Evolutionary conservation across 2,797 vertebrate genomes (phyloP).

Genomic region (Manis javanica): DNA sequence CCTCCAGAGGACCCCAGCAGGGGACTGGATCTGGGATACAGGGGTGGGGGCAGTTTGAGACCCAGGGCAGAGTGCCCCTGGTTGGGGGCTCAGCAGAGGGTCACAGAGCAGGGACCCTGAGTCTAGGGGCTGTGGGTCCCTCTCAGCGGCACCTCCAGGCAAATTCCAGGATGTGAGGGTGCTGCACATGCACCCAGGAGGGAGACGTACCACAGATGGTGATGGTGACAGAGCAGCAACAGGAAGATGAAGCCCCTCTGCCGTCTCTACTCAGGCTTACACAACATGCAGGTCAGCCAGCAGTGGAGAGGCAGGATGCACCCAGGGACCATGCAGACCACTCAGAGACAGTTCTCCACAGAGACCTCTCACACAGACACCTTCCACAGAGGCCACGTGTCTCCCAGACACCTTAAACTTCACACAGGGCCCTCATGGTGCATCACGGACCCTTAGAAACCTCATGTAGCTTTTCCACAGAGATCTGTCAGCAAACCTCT

Average conservation of each 20-base stretch:
- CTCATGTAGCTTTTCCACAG: background rate
- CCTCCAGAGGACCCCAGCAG: background rate
- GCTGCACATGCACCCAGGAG: background rate
- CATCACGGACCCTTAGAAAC: background rate
- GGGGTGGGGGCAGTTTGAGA: background rate
- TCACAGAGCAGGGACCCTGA: background rate
- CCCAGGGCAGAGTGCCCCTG: fast-evolving
- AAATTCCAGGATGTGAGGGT: background rate
- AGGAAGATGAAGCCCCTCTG: too few species aligned
- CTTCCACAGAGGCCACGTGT: background rate
- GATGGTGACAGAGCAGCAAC: background rate
- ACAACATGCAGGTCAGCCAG: background rate
- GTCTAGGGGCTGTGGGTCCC: background rate
- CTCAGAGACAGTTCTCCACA: background rate
- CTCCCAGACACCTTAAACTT: background rate
- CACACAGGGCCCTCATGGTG: background rate
- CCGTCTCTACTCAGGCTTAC: too few species aligned
- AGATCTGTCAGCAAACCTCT: background rate
- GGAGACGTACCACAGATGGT: background rate
- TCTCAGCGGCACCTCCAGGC: background rate
- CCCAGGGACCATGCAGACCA: background rate
- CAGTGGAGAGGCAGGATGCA: background rate
- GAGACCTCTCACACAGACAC: background rate
- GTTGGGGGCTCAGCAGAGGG: background rate
- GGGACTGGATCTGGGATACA: too few species aligned